Conservation (phyloP, 2,797 vertebrate species). For the Crocidura indochinensis region DNA sequence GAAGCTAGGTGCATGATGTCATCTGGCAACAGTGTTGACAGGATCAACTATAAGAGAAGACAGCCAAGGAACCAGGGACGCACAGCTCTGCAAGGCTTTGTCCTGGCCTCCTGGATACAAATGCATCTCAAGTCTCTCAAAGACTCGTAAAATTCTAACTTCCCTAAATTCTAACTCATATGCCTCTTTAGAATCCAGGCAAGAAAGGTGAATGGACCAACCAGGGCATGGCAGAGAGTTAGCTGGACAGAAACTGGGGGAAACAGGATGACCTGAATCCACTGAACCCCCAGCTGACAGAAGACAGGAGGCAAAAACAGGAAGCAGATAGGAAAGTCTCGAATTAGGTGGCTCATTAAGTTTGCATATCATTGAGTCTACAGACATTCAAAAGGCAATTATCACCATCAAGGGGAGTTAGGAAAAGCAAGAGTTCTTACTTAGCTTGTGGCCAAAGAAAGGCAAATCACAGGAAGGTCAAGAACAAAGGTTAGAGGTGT, state of each 20-base stretch:
- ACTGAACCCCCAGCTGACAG: background rate
- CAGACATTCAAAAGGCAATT: background rate
- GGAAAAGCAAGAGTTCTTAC: slow-evolving; percentile 1
- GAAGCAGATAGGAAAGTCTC: background rate
- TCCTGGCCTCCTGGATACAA: slow-evolving; percentile 27
- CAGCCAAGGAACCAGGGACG: background rate
- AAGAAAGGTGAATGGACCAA: background rate
- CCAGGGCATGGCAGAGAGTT: background rate
- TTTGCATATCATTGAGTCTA: background rate
- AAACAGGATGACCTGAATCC: background rate
- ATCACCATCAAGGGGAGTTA: background rate
- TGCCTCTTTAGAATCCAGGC: background rate
- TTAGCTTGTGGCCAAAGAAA: background rate
- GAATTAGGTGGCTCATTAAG: background rate
- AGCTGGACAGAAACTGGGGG: background rate
- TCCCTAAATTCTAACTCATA: background rate
- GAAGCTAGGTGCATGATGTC: background rate
- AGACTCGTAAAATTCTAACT: background rate
- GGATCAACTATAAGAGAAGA: background rate
- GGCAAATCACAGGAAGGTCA: background rate
- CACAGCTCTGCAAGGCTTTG: background rate
- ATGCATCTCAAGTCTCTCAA: background rate
- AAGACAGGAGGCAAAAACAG: background rate
- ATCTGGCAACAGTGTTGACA: background rate
- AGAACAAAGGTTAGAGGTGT: background rate